A percentile compares a stretch with the other conserved stretches of the same genome.
These are phyloP conservation scores for Anguilla rostrata DNA, from an alignment of 2,113 vertebrate genomes.

Conservation along the genomic window DNA sequence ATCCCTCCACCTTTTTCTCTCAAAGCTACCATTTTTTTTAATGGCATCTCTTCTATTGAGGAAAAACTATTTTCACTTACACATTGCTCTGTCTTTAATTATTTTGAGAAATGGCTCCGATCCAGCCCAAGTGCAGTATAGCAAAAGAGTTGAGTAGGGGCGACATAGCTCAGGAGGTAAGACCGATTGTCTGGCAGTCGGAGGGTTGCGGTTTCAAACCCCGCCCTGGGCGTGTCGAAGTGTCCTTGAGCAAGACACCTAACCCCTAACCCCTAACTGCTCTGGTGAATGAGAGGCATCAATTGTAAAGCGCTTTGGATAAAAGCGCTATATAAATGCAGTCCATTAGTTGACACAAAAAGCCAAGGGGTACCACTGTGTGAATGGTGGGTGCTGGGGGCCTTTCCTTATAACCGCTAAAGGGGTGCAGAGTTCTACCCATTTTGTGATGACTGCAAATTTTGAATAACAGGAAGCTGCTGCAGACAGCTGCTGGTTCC, in stretches of 20 bases:
- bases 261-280: no score
- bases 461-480: not conserved
- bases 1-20: not conserved
- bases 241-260: no score
- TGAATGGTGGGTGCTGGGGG: not conserved
- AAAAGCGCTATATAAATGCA: no score
- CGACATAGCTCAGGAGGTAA: no score
- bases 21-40: not conserved
- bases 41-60: not conserved
- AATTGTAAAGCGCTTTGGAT: no score
- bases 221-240: no score
- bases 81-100: not conserved
- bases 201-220: no score
- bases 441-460: not conserved
- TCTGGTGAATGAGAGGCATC: no score
- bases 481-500: not conserved
- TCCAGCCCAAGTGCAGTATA: not conserved
- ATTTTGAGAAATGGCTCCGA: not conserved
- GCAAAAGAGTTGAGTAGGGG: no score
- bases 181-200: no score
- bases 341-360: slow-evolving; percentile 8
- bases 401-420: no score
- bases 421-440: not conserved
- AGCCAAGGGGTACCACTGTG: not conserved
- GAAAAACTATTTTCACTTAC: not conserved